Percentiles rank a stretch among this genome's conserved stretches.
These are phyloP conservation scores for Prosapia bicincta DNA, from an alignment of 2,888 invertebrate genomes.

Conservation along the genomic window DNA sequence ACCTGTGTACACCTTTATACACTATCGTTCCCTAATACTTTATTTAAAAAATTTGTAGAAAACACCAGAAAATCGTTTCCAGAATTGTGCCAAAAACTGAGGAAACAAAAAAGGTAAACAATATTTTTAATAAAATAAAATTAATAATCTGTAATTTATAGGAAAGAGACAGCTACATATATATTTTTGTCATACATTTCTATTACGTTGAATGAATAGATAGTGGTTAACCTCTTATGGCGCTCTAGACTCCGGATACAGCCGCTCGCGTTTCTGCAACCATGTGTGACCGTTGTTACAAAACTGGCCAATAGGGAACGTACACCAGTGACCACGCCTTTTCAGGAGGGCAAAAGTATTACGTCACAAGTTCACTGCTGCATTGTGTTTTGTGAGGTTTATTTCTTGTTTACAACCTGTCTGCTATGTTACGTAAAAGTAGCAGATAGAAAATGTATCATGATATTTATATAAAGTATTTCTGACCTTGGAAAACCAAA, in stretches of 20 bases:
- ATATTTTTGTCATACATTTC: background rate
- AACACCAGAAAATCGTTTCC: constrained; percentile 31
- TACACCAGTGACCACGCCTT: background rate
- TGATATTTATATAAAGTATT: too few relatives aligned
- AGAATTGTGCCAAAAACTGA: constrained; percentile 26
- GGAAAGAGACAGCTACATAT: background rate
- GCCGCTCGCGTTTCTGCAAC: background rate
- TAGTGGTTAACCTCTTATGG: background rate
- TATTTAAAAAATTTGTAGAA: constrained; percentile 33
- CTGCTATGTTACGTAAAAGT: too few relatives aligned
- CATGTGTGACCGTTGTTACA: background rate
- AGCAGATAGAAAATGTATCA: too few relatives aligned
- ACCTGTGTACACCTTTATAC: background rate
- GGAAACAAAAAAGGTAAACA: background rate
- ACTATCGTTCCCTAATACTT: constrained; percentile 23
- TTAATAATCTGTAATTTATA: background rate
- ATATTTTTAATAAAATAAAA: background rate
- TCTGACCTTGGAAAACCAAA: too few relatives aligned
- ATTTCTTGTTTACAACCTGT: too few relatives aligned
- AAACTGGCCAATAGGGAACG: background rate
- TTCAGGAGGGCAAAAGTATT: too few relatives aligned
- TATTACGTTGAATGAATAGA: too few relatives aligned
- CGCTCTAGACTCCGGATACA: background rate
- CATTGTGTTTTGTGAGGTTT: too few relatives aligned
- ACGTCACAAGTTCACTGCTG: too few relatives aligned